Conservation (phyloP, 2,113 vertebrate species). For the Laticauda colubrina region DNA sequence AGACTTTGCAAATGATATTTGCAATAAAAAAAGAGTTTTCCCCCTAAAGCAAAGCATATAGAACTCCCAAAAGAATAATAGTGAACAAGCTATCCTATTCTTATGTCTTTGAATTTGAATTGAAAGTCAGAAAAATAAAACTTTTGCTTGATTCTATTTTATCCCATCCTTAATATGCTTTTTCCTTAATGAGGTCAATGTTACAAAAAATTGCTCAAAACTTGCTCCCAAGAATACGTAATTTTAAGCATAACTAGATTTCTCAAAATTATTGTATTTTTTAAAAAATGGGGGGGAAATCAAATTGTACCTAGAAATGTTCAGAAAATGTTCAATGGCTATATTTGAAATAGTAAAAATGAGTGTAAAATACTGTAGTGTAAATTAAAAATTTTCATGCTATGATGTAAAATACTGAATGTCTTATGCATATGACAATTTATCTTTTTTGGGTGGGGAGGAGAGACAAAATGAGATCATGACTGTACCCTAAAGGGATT, state of each 20-base stretch:
- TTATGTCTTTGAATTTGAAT: not conserved
- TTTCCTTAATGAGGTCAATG: not conserved
- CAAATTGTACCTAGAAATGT: not conserved
- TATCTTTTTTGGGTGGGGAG: not conserved
- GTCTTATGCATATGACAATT: not conserved
- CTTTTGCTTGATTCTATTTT: not conserved
- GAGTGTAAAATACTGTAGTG: not conserved
- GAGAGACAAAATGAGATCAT: not conserved
- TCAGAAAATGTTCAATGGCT: not conserved
- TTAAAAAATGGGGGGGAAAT: rapidly evolving
- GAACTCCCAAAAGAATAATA: not conserved
- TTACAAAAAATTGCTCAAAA: not conserved
- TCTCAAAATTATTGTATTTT: not conserved
- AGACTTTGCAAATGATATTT: not conserved
- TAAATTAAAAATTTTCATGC: not conserved
- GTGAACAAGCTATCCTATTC: not conserved
- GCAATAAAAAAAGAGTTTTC: not conserved
- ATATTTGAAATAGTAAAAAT: not conserved
- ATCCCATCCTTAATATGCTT: not conserved
- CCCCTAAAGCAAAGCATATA: no score
- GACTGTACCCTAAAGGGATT: not conserved
- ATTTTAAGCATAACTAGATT: not conserved
- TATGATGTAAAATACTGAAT: not conserved
- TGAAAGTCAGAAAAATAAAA: not conserved
- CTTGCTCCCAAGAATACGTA: not conserved